These are phyloP conservation scores for Dasypus novemcinctus DNA, from an alignment of 2,113 vertebrate genomes.

Conservation along the genomic window DNA sequence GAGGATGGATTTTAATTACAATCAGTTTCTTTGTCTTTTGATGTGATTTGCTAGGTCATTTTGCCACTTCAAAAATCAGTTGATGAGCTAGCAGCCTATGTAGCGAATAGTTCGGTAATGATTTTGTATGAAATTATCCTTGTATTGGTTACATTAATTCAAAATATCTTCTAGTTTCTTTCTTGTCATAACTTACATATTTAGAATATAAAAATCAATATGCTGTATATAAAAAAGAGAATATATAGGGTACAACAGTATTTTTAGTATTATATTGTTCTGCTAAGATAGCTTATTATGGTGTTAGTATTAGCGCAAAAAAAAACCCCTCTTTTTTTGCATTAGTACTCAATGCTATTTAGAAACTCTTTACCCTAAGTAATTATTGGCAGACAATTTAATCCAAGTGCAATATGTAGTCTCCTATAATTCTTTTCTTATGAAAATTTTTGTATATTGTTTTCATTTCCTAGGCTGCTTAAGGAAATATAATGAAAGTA, in stretches of 20 bases:
- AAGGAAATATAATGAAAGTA: too few relatives aligned
- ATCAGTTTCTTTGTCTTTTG: constrained; percentile 64
- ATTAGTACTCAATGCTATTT: not conserved
- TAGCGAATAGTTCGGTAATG: constrained; percentile 14
- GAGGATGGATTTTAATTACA: constrained; percentile 65
- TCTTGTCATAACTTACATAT: not conserved
- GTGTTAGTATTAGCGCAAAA: not conserved
- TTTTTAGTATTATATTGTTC: not conserved
- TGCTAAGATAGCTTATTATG: not conserved
- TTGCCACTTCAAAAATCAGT: constrained; percentile 63
- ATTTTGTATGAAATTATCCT: constrained; percentile 32
- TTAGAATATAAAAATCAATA: not conserved
- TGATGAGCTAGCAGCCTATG: constrained; percentile 22
- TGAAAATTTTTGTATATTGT: not conserved
- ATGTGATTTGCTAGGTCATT: constrained; percentile 56
- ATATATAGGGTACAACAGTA: not conserved
- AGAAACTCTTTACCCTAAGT: not conserved
- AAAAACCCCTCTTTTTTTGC: not conserved
- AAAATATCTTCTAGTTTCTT: not conserved
- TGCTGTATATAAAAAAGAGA: not conserved
- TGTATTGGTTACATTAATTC: not conserved
- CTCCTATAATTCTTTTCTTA: not conserved
- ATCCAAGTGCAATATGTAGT: not conserved
- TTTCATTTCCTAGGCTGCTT: too few relatives aligned
- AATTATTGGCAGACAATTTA: not conserved